Percentiles rank a stretch among this genome's conserved stretches.
phyloP scores from a whole-genome alignment of 1,140 invertebrate genomes.

The Cyclina sinensis region DNA sequence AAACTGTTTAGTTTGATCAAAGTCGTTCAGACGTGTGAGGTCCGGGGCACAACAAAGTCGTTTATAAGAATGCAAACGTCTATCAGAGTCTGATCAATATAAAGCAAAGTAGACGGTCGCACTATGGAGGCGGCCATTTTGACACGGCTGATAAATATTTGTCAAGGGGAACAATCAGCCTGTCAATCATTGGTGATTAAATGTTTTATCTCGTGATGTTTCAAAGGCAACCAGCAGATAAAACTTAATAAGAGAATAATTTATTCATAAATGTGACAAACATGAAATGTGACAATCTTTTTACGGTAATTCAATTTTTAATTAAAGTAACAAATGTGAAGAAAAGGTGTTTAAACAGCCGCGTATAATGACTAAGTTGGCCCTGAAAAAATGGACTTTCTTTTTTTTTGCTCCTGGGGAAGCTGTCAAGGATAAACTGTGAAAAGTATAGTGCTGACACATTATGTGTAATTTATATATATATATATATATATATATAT shows the following conservation, averaged over 20 bases:
- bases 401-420: too few species aligned
- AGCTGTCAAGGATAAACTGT: too few species aligned
- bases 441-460: too few species aligned
- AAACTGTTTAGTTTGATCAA: conserved; percentile 24
- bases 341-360: not conserved
- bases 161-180: conserved; percentile 52
- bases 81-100: conserved; percentile 22
- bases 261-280: conserved; percentile 66
- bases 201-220: conserved; percentile 64
- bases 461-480: too few species aligned
- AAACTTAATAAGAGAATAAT: conserved; percentile 45
- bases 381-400: not conserved
- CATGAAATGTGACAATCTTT: conserved; percentile 39
- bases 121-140: conserved; percentile 37
- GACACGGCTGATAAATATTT: conserved; percentile 68
- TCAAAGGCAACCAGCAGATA: conserved; percentile 51
- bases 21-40: conserved; percentile 47
- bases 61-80: conserved; percentile 34
- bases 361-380: not conserved
- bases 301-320: conserved; percentile 57
- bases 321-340: conserved; percentile 56
- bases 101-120: conserved; percentile 19
- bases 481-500: too few species aligned
- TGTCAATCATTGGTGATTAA: conserved; percentile 67
- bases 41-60: conserved; percentile 1